Evolutionary conservation across 2,113 vertebrate species (phyloP).

Genomic region (Riparia riparia): DNA sequence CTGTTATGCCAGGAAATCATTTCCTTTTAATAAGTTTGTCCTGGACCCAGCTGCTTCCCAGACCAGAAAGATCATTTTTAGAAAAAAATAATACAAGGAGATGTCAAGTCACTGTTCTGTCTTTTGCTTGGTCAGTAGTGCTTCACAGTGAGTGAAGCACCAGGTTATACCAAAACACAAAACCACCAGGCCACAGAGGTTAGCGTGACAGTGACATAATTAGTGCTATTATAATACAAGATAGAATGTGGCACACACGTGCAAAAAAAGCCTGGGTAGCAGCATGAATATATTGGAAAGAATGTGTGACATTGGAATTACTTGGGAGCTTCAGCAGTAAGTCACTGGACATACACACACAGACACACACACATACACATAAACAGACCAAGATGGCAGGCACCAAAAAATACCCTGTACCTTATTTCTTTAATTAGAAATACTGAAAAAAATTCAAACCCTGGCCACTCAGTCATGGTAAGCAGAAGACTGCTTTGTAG

Average conservation of each 20-base stretch:
- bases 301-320: not conserved
- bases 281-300: not conserved
- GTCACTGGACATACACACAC: no score
- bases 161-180: not conserved
- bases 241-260: rapidly evolving
- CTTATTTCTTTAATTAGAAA: not conserved
- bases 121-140: not conserved
- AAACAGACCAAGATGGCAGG: not conserved
- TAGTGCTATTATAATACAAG: not conserved
- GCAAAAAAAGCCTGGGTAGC: not conserved
- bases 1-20: not conserved
- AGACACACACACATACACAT: rapidly evolving
- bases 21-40: not conserved
- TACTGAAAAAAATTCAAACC: not conserved
- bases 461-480: not conserved
- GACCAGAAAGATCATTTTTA: not conserved
- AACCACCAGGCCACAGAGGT: not conserved
- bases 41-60: not conserved
- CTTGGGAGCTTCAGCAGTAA: not conserved
- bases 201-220: not conserved
- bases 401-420: rapidly evolving
- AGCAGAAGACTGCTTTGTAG: not conserved
- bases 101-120: not conserved
- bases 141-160: not conserved
- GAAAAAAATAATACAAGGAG: not conserved